Base-by-base conservation (phyloP, 2,888 invertebrate genomes). In the Carcina quercana region DNA sequence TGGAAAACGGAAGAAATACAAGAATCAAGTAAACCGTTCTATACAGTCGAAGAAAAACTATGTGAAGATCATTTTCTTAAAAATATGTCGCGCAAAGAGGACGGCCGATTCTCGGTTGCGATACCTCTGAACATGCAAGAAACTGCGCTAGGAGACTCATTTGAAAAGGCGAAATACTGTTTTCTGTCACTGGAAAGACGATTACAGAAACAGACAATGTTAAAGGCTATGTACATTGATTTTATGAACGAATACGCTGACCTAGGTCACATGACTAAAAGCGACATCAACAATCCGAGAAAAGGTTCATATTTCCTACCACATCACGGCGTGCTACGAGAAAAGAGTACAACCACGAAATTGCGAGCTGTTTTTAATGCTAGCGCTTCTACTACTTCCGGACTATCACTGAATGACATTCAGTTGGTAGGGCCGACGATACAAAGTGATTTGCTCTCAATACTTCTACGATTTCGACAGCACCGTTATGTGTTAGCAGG, bases 311-410 rank as follows among this genome's bases (percentile, higher is more conserved):
- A 42, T 21, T 40, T 38, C 17, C 25, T 38, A 8, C 38, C 36
- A 5, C 40, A 40, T 32, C 42, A 38, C 28, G 44, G 42, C 1
- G 35, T 44, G 3, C 13, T 42, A 1, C 34, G 39, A 5, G 42
- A 42, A 19, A 28, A 26, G n/a, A 40, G 40, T 20, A 31, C 29
- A 1, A 47, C 39, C 2, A 42, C 46, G 2, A 42, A 42, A 14
- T 34, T 42, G 24, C 12, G 45, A 8, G 40, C 40, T 1, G 43
- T 46, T 0, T 43, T 42, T 25, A 35, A 46, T 13, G 40, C 38
- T 1, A 41, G 42, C 8, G 19, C 13, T 8, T 31, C 29, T 6
- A 28, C 36, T 1, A 31, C 34, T 6, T 30, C 36, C 1, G 38
- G 35, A 1, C 2, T 36, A 2, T 38, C 39, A 1, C 15, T 37